Conservation (phyloP, 2,113 vertebrate species). For the Redunca redunca region DNA sequence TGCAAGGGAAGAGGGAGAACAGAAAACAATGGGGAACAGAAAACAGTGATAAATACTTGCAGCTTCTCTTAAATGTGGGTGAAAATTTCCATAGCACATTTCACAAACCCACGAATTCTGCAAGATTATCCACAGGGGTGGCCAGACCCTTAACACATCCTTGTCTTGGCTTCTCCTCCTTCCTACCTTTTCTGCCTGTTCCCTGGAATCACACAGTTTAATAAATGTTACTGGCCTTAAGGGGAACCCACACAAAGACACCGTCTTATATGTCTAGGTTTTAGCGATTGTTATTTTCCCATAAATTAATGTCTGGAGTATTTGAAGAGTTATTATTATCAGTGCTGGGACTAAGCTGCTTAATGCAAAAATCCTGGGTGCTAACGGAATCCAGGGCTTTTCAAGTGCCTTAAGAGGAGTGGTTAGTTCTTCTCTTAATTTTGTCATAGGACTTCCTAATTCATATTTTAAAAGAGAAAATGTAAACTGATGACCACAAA, state of each 20-base stretch:
- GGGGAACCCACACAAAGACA: not conserved
- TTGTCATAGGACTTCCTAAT: not conserved
- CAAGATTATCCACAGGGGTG: not conserved
- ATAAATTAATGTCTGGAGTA: not conserved
- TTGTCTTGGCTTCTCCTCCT: not conserved
- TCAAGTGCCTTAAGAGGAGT: not conserved
- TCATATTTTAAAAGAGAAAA: constrained; percentile 1
- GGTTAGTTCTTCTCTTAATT: not conserved
- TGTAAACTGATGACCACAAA: not conserved
- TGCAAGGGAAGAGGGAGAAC: not conserved
- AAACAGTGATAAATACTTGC: not conserved
- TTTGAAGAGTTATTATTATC: not conserved
- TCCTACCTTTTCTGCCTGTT: not conserved
- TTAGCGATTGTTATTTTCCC: not conserved
- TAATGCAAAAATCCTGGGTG: not conserved
- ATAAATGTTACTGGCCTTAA: not conserved
- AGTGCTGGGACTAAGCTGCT: not conserved
- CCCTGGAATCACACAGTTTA: not conserved
- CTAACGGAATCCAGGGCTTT: not conserved
- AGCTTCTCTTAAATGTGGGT: not conserved
- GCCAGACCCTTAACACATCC: not conserved
- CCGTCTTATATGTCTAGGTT: not conserved
- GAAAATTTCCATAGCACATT: not conserved
- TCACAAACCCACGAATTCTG: not conserved
- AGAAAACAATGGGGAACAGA: not conserved